Evolutionary conservation across 2,888 invertebrate species (phyloP), one percentile per base, ranked within the genome.

Genomic region (Trilocha varians): DNA sequence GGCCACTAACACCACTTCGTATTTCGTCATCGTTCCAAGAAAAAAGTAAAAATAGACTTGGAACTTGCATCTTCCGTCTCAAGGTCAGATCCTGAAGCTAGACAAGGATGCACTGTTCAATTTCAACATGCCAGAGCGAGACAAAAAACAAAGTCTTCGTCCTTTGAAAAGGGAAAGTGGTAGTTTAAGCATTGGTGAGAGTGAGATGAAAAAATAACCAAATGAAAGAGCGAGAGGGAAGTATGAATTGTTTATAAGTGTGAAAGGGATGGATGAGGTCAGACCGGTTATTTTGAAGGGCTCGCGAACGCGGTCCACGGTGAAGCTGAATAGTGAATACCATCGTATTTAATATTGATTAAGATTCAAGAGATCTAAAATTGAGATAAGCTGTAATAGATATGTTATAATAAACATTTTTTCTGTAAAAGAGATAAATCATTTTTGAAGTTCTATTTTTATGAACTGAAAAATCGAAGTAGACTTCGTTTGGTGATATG

Each of bases 131-230:
- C 2, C 6, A 2, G 54, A 80, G 16, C 53, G 54, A 46, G 76
- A 77, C 39, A 36, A 32, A 32, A 34, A 25, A 57, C 40, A 48
- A 49, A 74, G 78, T 79, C 82, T 84, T 84, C 85, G 84, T 83
- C 82, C 83, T 83, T 84, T 84, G 68, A 83, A 85, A 84, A 85
- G 83, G 85, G 85, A 85, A 85, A 84, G 85, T 85, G 82, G 75
- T 79, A 75, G 69, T 73, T 65, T 61, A 52, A 64, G 65, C 73
- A 65, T 63, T 67, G 72, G 84, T 66, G 75, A 82, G 84, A 83
- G 84, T 83, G 84, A 82, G 84, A 84, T 78, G 74, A 80, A 82
- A 79, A 79, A 82, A 78, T 76, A 63, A 57, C 74, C 78, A 73
- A 75, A 75, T 76, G 78, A 72, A 60, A 62, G 63, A 75, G 42